phyloP scores from a whole-genome alignment of 1,140 invertebrate species.

The Drosophila bocki region DNA sequence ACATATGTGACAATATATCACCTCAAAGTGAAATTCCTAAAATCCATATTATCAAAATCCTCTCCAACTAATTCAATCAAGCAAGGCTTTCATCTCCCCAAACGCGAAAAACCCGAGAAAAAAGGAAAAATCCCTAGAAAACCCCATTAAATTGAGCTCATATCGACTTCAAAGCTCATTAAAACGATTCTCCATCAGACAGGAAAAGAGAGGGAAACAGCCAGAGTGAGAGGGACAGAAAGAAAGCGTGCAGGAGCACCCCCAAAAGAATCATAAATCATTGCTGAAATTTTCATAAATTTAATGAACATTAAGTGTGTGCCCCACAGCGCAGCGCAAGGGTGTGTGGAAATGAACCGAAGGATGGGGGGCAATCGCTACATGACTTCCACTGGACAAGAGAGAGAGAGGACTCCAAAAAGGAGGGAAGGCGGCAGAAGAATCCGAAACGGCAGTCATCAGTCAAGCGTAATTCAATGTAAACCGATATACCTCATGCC shows the following conservation, averaged over 20 bases:
- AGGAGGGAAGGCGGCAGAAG: slow-evolving; percentile 13
- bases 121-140: slow-evolving; percentile 10
- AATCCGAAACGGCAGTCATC: slow-evolving; percentile 66
- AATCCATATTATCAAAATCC: slow-evolving; percentile 10
- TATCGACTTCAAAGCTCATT: slow-evolving; percentile 63
- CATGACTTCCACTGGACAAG: slow-evolving; percentile 49
- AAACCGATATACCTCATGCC: slow-evolving; percentile 54
- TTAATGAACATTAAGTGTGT: slow-evolving; percentile 75
- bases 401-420: slow-evolving; percentile 3
- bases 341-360: background rate
- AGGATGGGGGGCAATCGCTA: slow-evolving; percentile 30
- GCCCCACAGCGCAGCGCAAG: slow-evolving; percentile 24
- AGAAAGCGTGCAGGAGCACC: background rate
- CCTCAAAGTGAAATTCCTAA: background rate
- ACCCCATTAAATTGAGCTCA: slow-evolving; percentile 57
- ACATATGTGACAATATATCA: background rate
- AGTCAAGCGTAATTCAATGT: slow-evolving; percentile 77
- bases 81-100: slow-evolving; percentile 34
- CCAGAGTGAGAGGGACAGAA: background rate
- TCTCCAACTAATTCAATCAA: slow-evolving; percentile 25
- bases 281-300: slow-evolving; percentile 69
- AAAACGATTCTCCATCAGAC: slow-evolving; percentile 36
- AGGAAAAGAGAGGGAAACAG: slow-evolving; percentile 1
- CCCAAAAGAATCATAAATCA: slow-evolving; percentile 67
- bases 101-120: background rate